Percentiles rank a stretch among this genome's conserved stretches.
phyloP scores from a whole-genome alignment of 2,888 invertebrate species.

The Octodonta nipae region DNA sequence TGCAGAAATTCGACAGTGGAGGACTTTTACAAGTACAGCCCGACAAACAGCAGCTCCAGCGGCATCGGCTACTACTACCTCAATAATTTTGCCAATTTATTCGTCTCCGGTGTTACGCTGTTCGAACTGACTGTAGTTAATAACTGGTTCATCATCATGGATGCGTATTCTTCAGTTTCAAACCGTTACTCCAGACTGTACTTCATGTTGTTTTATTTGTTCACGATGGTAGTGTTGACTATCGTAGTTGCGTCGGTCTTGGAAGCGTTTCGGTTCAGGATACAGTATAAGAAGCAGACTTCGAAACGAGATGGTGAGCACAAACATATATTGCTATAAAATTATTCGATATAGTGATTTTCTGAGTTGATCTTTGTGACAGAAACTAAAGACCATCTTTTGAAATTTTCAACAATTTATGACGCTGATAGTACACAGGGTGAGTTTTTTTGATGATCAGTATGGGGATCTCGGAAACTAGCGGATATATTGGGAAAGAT shows the following conservation, averaged over 20 bases:
- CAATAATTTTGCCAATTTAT: constrained; percentile 61
- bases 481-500: no score
- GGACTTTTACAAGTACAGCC: constrained; percentile 62
- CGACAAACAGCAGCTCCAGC: constrained; percentile 49
- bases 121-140: constrained; percentile 84
- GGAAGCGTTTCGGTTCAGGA: constrained; percentile 76
- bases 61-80: constrained; percentile 73
- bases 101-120: constrained; percentile 66
- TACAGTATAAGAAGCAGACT: constrained; percentile 73
- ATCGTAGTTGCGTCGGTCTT: constrained; percentile 80
- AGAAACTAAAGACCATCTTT: no score
- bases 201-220: constrained; percentile 78
- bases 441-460: no score
- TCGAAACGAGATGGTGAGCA: constrained; percentile 57
- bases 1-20: constrained; percentile 71
- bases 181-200: constrained; percentile 61
- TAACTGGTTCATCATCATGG: constrained; percentile 89
- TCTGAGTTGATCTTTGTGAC: no score
- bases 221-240: constrained; percentile 82
- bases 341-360: no score
- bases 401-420: background rate
- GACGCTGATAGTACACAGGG: no score
- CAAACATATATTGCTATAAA: no score
- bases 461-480: no score
- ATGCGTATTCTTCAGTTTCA: constrained; percentile 61